phyloP scores from a whole-genome alignment of 2,113 vertebrate genomes.

The Empidonax traillii region DNA sequence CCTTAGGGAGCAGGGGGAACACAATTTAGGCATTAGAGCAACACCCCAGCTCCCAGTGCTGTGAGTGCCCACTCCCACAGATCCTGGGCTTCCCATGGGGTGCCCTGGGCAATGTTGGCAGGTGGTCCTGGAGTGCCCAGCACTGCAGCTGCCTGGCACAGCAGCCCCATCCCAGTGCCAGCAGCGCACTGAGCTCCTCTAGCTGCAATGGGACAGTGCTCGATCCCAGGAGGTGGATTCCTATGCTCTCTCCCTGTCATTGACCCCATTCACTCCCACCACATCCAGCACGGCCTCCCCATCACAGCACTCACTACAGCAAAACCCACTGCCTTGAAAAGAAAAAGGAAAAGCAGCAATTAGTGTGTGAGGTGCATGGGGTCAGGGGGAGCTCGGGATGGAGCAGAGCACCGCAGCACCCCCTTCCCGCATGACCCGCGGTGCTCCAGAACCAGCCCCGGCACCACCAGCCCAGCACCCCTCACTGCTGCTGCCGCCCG shows the following conservation, averaged over 20 bases:
- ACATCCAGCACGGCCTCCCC: neutral
- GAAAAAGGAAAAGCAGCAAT: neutral
- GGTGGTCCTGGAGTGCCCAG: neutral
- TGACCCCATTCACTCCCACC: neutral
- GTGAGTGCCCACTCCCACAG: fast-evolving
- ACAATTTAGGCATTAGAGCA: fast-evolving
- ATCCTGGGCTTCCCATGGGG: fast-evolving
- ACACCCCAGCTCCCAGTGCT: fast-evolving
- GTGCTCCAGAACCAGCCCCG: neutral
- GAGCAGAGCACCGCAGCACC: neutral
- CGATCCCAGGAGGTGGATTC: fast-evolving
- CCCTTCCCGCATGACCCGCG: neutral
- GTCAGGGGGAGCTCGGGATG: neutral
- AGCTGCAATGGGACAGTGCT: neutral
- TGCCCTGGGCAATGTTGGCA: neutral
- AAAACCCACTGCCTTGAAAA: neutral
- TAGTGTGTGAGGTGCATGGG: neutral
- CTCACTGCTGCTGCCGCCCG: neutral
- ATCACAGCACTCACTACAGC: neutral
- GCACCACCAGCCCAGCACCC: neutral
- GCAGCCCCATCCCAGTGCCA: fast-evolving
- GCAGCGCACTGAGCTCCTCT: fast-evolving
- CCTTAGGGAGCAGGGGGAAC: neutral
- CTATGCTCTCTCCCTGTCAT: neutral
- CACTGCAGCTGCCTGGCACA: neutral